Evolutionary conservation across 2,888 invertebrate genomes (phyloP), one percentile per base, ranked within the genome.

Genomic region (Lutraria lutraria): DNA sequence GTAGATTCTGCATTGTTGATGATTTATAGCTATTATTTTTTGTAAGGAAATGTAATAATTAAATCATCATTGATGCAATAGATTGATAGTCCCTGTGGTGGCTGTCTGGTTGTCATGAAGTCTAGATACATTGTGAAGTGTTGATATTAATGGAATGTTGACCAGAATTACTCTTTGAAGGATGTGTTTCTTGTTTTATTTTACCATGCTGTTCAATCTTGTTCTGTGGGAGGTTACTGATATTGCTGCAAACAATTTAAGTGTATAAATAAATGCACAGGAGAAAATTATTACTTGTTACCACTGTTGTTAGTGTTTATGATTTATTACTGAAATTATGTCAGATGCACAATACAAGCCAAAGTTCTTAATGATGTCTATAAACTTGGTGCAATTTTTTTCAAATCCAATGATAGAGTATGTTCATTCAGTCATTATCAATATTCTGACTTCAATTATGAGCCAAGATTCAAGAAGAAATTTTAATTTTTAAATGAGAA

Each of bases 21-120:
- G 63, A 68, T 68, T 68, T 68, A 68, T 68, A 68, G n/a, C 25
- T 68, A 68, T 25, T n/a, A 68, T 25, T n/a, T 68, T 68, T 68
- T 68, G 63, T 25, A 25, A 21, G 63, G 63, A 34, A 25, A 31
- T 76, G 76, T 25, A 31, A 76, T 76, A 31, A 76, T 31, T 13
- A 76, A 34, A 68, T 68, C 4, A 76, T 76, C 25, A 25, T 76
- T 34, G 76, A 4, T 76, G 34, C 76, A 34, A 34, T 76, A 25
- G 76, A 76, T 76, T 76, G 76, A 76, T 76, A 3, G 76, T 76
- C 76, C 76, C 76, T 34, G 31, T 76, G 76, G 76, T 76, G 76
- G 31, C 43, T 4, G 29, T 76, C 76, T 76, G 76, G 76, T 76
- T 76, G 76, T 31, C 31, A 34, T 16, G 76, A 31, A 31, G 16